Conservation (phyloP, 2,113 vertebrate genomes). For the Lanius ludovicianus region DNA sequence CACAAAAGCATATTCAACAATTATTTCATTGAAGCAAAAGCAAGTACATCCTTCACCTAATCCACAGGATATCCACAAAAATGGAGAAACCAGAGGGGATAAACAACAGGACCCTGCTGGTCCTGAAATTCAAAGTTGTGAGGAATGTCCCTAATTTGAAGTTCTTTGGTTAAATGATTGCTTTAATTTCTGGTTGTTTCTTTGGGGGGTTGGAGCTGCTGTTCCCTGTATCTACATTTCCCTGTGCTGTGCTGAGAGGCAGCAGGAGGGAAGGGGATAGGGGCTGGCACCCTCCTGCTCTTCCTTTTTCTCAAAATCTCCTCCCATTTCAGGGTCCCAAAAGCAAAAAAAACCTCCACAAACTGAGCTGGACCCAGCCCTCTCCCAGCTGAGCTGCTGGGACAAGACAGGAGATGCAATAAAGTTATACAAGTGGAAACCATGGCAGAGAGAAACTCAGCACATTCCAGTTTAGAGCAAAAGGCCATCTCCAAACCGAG, state of each 20-base stretch:
- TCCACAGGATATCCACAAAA: neutral
- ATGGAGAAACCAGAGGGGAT: neutral
- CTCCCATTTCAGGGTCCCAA: neutral
- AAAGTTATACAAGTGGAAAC: neutral
- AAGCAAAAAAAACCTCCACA: neutral
- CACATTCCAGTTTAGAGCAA: neutral
- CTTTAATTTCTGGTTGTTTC: neutral
- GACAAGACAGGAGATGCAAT: neutral
- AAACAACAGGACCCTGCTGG: neutral
- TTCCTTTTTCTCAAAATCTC: neutral
- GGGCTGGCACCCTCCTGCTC: neutral
- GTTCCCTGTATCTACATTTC: neutral
- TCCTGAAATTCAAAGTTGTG: neutral
- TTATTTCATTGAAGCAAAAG: neutral
- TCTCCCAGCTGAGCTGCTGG: neutral
- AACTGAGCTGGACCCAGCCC: neutral
- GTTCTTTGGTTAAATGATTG: neutral
- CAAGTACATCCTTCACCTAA: neutral
- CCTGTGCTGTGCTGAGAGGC: neutral
- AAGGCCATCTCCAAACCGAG: neutral
- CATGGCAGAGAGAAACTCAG: neutral
- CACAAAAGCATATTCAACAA: neutral
- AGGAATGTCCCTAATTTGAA: neutral
- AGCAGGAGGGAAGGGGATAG: neutral
- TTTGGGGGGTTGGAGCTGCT: neutral